Base-by-base conservation (phyloP, 92 coral and sea anemone genomes). In the Phenganax subtilis region DNA sequence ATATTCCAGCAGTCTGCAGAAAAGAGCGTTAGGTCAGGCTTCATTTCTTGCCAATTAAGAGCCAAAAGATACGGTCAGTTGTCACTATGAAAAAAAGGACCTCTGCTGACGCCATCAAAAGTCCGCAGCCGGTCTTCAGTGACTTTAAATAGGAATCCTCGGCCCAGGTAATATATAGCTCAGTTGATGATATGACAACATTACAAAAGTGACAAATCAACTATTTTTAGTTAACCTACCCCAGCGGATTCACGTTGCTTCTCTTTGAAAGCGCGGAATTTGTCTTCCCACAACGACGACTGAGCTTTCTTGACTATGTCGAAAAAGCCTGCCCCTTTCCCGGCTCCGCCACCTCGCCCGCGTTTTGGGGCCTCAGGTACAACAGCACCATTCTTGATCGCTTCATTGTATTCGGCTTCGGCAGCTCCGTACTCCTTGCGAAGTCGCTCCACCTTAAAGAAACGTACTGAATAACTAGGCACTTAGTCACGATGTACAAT, bases 251-350 rank as follows among this genome's bases (percentile, higher is more conserved):
- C 92, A 81, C 92, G 89, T 80, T 94, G 91, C 83, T 94, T 94
- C 80, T 91, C 98, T 65, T 92, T 94, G 97, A 94, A 92, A 14
- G 98, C 98, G 80, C 88, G 89, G 82, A 94, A 94, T 65, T 94
- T 94, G 77, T 94, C 98, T 87, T 94, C 98, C 98, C 98, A 94
- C 0, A 96, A 92, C 9, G 98, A 96, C 10, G 97, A 89, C 71
- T 94, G 98, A 10, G 98, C 98, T 80, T 94, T 94, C 78, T 93
- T 93, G 69, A 94, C 98, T 16, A 94, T 97, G 81, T 92, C 92
- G 30, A 94, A 91, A 76, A 94, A 94, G 70, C 96, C 96, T 71
- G 97, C 92, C 80, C 91, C 88, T 89, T 91, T 79, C 20, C 77
- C 77, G 12, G 72, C 83, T 27, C 67, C 83, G 10, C 73, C 62